Evolutionary conservation across 1,140 invertebrate genomes (phyloP).

Genomic region (roundworm (Caenorhabditis elegans)): DNA sequence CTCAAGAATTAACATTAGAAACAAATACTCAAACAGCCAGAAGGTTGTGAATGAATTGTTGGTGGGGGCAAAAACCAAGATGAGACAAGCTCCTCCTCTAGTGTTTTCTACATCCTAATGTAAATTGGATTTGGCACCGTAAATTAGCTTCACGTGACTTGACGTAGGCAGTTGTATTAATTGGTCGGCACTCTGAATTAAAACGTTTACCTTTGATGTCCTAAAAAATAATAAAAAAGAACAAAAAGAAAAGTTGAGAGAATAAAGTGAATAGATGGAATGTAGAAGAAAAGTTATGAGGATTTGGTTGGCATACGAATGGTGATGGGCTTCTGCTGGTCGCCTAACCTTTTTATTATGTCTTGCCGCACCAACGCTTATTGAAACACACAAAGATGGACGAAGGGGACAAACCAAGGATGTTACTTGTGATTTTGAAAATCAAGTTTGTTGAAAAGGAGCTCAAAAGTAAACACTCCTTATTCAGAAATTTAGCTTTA

Average conservation of each 20-base stretch:
- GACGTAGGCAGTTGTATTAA: background rate
- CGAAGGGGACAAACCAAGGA: background rate
- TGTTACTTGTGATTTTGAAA: background rate
- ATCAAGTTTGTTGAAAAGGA: no score
- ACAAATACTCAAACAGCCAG: no score
- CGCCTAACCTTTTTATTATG: slow-evolving; percentile 13
- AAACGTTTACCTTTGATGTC: slow-evolving; percentile 3
- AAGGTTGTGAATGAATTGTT: background rate
- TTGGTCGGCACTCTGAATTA: background rate
- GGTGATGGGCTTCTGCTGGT: slow-evolving; percentile 5
- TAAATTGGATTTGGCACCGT: slow-evolving; percentile 14
- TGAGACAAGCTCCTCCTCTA: background rate
- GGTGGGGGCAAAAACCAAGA: background rate
- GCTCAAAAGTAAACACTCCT: no score
- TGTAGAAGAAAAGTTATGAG: background rate
- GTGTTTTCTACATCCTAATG: background rate
- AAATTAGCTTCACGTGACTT: slow-evolving; percentile 3
- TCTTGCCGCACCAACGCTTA: background rate
- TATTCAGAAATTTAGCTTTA: no score
- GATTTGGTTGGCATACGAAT: slow-evolving; percentile 17
- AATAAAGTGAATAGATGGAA: background rate
- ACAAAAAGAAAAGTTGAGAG: background rate
- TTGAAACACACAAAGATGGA: background rate
- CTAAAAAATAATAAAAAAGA: background rate
- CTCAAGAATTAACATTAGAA: no score